A percentile compares a stretch with the other conserved stretches of the same genome.
Evolutionary conservation across 2,797 vertebrate species (phyloP).

Genomic region (Hippocampus kuda): DNA sequence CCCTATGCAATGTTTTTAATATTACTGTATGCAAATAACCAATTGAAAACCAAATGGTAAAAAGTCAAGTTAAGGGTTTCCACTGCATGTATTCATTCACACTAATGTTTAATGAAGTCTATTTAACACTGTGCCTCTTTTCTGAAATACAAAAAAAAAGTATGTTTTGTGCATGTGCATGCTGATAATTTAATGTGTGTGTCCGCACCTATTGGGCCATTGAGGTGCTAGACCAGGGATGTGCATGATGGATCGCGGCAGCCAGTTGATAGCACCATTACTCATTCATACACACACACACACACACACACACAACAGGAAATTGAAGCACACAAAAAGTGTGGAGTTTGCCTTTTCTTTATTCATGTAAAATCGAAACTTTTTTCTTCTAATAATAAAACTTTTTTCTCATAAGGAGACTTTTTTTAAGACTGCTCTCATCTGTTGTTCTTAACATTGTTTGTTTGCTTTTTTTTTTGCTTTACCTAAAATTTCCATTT

Average conservation of each 20-base stretch:
- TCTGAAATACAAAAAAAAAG: no score
- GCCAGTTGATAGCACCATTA: slow-evolving; percentile 94
- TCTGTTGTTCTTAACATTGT: no score
- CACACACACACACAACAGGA: no score
- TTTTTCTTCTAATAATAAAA: no score
- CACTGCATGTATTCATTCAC: background rate
- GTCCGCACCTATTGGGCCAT: slow-evolving; percentile 40
- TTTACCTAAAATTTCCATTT: no score
- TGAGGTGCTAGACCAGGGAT: slow-evolving; percentile 60
- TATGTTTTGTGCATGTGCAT: background rate
- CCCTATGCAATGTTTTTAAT: background rate
- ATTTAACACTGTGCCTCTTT: background rate
- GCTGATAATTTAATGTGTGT: background rate
- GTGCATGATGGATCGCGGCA: slow-evolving; percentile 91
- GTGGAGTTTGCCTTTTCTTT: no score
- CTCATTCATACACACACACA: slow-evolving; percentile 76
- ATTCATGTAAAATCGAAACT: no score
- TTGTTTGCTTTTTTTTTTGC: no score
- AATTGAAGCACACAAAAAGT: no score
- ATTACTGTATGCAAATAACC: background rate
- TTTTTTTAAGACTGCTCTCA: no score
- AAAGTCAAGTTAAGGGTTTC: background rate
- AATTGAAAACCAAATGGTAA: background rate
- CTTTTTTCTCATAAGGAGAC: no score
- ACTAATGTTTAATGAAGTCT: background rate